Evolutionary conservation across 92 coral and sea anemone species (phyloP).

Genomic region (Phenganax subtilis): DNA sequence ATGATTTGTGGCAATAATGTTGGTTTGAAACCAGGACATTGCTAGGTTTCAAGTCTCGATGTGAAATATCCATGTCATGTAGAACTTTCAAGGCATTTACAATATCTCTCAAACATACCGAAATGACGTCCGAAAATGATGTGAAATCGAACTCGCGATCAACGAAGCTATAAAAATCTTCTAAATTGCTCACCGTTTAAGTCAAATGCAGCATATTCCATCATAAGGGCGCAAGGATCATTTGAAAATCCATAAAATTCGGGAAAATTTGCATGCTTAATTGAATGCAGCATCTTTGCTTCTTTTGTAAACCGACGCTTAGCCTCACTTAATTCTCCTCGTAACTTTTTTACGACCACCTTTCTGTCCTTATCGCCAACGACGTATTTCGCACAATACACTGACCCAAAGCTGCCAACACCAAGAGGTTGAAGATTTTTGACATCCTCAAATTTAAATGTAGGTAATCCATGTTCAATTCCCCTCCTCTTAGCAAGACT

Average conservation of each 20-base stretch:
- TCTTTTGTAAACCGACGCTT: slow-evolving; percentile 20
- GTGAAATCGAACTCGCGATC: slow-evolving; percentile 38
- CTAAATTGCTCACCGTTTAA: slow-evolving; percentile 34
- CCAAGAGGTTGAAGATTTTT: not conserved
- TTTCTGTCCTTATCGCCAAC: not conserved
- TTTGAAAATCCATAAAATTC: slow-evolving; percentile 19
- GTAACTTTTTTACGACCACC: slow-evolving; percentile 12
- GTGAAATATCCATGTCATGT: slow-evolving; percentile 30
- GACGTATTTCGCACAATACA: not conserved
- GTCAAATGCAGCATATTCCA: slow-evolving; percentile 43
- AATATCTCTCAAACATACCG: slow-evolving; percentile 36
- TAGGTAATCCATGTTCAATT: not conserved
- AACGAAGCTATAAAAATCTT: slow-evolving; percentile 34
- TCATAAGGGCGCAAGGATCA: slow-evolving; percentile 38
- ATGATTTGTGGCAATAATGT: slow-evolving; percentile 23
- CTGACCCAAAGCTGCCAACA: not conserved
- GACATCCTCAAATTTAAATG: not conserved
- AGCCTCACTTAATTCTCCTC: slow-evolving; percentile 12
- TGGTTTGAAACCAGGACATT: slow-evolving; percentile 40
- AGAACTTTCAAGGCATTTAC: slow-evolving; percentile 35
- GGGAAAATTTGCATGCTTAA: slow-evolving; percentile 10
- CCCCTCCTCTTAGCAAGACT: not conserved
- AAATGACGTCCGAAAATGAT: slow-evolving; percentile 40
- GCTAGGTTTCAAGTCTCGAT: slow-evolving; percentile 35
- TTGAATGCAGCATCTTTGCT: slow-evolving; percentile 8